Evolutionary conservation across 2,113 vertebrate genomes (phyloP), one percentile per base, ranked within the genome.

Genomic region (Marmota flaviventris): DNA sequence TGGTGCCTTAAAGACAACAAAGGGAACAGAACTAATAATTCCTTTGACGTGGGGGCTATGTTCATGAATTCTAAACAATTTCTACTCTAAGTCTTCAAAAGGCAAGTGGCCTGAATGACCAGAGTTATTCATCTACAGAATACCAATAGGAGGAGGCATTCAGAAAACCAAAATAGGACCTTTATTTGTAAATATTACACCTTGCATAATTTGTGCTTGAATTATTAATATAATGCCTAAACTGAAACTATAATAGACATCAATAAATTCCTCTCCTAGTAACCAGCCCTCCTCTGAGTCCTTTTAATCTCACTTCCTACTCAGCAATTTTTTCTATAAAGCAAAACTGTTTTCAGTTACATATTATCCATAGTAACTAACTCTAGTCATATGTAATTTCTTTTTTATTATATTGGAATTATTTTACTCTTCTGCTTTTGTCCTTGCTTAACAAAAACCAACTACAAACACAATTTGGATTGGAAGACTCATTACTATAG

Each of bases 371-470:
- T 42, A 91, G 56, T 61, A 69, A 67, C 69, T 76, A 85, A 82
- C 37, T 82, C 48, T 37, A 67, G 82, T 87, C 53, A 79, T 91
- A 51, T 4, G 73, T 42, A 20, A 82, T 53, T 95, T 25, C 53
- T 24, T 63, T 94, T 73, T 94, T 91, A 58, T 61, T 85, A 56
- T 61, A 72, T 70, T 85, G 27, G 11, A 86, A 4, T 34, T 70
- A 61, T 67, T 91, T 75, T 34, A 42, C 72, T 77, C 34, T 24
- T 65, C 27, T 32, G 1, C 42, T n/a, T 69, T 93, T 32, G 3
- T 77, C 32, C 24, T 58, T 89, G 65, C 25, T 37, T 96, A 78
- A 76, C 16, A 95, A 90, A 85, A 93, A 42, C 25, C 73, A 96
- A 77, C 29, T 51, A 91, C 9, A 65, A 92, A 82, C 56, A 86